Base-by-base conservation (phyloP, 2,888 invertebrate genomes). In the Catocala nupta region DNA sequence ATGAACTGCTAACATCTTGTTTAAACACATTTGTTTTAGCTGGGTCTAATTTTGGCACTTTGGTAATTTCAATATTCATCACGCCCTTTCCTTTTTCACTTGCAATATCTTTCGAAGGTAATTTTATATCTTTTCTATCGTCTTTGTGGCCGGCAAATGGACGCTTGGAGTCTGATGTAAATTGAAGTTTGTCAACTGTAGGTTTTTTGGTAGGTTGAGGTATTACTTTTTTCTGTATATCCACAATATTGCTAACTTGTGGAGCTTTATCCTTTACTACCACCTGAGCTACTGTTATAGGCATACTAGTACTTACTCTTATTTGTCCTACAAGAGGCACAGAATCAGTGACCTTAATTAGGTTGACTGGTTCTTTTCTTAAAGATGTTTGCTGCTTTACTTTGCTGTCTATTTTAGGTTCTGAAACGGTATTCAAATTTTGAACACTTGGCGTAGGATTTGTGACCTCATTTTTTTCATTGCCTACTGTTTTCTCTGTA, bases 11-110 rank as follows among this genome's bases (percentile, higher is more conserved):
- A 51, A 64, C 68, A 16, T 57, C 65, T 52, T 68, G 70, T 45
- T 59, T 71, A 16, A 63, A 50, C 49, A 59, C 49, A 64, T 56
- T 54, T 12, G 64, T 64, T 51, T 68, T 73, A 44, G 42, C 44
- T 43, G 58, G 13, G 45, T 78, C 77, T 44, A 60, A 50, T 57
- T 70, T 73, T 55, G 66, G 68, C 52, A 67, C 61, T 60, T 58
- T 68, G 56, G 34, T 68, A 11, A 59, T 44, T 59, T 67, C 60
- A 34, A 67, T 12, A 39, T 59, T 44, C 34, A 65, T 65, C 2
- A 56, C 36, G 8, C 36, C 50, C 25, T 55, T 61, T 5, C 34
- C 11, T 60, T 68, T 53, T 13, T 56, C 47, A 51, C 34, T 51
- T 44, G 55, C 43, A 12, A 12, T 61, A 11, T 50, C 25, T 56